Evolutionary conservation across 2,113 vertebrate species (phyloP).

Genomic region (Callionymus lyra): DNA sequence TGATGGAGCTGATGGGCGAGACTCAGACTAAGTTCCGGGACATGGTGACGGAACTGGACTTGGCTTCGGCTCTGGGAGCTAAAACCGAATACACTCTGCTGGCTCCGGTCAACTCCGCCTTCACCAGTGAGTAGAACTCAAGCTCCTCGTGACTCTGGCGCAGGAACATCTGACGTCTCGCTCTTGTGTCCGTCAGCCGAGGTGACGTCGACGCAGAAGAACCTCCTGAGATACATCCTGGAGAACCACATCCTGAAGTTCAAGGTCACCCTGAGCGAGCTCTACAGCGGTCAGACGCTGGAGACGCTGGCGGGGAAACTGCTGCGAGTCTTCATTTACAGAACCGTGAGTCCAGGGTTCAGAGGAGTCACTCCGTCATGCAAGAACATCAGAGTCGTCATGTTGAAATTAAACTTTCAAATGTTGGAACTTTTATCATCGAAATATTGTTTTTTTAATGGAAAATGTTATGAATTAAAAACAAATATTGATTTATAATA

Average conservation of each 20-base stretch:
- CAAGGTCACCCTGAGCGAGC: slow-evolving; percentile 81
- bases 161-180: no score
- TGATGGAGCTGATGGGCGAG: slow-evolving; percentile 73
- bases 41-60: slow-evolving; percentile 74
- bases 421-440: no score
- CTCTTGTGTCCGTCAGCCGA: slow-evolving; percentile 65
- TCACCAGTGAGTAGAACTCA: slow-evolving; percentile 71
- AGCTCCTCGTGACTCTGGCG: no score
- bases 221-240: slow-evolving; percentile 72
- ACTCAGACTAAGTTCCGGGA: slow-evolving; percentile 80
- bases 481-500: no score
- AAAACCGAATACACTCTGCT: slow-evolving; percentile 83
- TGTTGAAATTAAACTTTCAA: no score
- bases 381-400: no score
- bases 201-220: slow-evolving; percentile 73
- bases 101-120: slow-evolving; percentile 79
- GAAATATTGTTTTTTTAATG: no score
- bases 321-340: slow-evolving; percentile 90
- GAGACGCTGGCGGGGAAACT: slow-evolving; percentile 84
- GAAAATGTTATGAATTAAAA: no score
- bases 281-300: slow-evolving; percentile 87
- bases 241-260: slow-evolving; percentile 90
- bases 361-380: no score
- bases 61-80: slow-evolving; percentile 71
- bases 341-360: slow-evolving; percentile 75